Evolutionary conservation across 2,797 vertebrate genomes (phyloP).

Genomic region (Sebastolobus alascanus): DNA sequence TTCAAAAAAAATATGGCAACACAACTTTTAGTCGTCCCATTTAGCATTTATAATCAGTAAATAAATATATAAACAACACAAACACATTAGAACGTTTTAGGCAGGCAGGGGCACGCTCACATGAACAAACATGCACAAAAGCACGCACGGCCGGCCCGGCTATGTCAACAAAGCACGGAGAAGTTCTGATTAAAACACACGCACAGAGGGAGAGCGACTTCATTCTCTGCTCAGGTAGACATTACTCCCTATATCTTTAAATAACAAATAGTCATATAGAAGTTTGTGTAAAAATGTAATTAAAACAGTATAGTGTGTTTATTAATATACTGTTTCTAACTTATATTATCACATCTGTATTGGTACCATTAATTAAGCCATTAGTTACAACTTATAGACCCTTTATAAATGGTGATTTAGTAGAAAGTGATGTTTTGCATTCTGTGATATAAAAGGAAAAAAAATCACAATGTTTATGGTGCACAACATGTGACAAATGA

Average conservation of each 20-base stretch:
- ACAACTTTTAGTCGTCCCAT: background rate
- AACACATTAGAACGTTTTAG: background rate
- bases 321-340: background rate
- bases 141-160: accelerated
- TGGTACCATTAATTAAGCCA: background rate
- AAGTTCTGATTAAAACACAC: no score
- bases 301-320: background rate
- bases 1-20: background rate
- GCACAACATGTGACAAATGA: slow-evolving; percentile 7
- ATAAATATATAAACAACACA: background rate
- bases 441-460: background rate
- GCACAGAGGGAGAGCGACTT: no score
- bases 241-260: no score
- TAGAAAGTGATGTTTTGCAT: background rate
- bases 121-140: no score
- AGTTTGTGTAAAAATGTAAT: no score
- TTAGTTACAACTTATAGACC: background rate
- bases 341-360: background rate
- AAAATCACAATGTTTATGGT: background rate
- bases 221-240: no score
- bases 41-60: background rate
- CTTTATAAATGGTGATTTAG: background rate
- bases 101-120: no score
- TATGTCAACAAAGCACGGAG: no score
- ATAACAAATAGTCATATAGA: no score